Conservation (phyloP, 1,140 invertebrate species). For the Bathynomus jamesi region DNA sequence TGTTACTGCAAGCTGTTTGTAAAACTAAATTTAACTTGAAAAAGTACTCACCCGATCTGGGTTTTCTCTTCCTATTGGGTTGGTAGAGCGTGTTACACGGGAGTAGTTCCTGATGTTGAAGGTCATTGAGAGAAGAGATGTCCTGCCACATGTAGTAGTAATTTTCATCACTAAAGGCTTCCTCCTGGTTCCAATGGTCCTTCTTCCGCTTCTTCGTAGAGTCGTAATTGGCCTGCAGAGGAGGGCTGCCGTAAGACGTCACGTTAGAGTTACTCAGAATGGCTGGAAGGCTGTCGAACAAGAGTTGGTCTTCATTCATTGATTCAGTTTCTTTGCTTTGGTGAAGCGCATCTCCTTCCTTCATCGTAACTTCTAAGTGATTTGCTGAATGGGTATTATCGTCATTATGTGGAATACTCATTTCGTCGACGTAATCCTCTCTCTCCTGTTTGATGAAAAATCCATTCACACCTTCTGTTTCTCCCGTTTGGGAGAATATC, state of each 20-base stretch:
- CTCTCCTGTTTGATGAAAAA: background rate
- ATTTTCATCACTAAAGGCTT: background rate
- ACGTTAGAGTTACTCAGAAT: background rate
- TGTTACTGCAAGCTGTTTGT: no score
- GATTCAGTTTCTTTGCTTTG: no score
- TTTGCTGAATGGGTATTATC: background rate
- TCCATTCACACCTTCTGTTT: background rate
- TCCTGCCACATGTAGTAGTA: background rate
- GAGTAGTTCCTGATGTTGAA: background rate
- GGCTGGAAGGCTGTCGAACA: background rate
- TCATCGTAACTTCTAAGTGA: no score
- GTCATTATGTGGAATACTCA: background rate
- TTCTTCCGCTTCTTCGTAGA: no score
- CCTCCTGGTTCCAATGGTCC: no score
- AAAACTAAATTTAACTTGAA: no score
- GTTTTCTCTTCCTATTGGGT: background rate
- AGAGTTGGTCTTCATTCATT: background rate
- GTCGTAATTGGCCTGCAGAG: no score
- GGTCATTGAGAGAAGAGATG: background rate
- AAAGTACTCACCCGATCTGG: background rate
- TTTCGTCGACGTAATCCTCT: background rate
- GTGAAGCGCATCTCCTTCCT: no score
- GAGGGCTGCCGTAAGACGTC: background rate
- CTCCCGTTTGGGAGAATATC: background rate
- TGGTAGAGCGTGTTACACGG: background rate